Percentiles rank a stretch among this genome's conserved stretches.
Conservation (phyloP, 2,888 invertebrate genomes). For the Eurytoma adleriae region DNA sequence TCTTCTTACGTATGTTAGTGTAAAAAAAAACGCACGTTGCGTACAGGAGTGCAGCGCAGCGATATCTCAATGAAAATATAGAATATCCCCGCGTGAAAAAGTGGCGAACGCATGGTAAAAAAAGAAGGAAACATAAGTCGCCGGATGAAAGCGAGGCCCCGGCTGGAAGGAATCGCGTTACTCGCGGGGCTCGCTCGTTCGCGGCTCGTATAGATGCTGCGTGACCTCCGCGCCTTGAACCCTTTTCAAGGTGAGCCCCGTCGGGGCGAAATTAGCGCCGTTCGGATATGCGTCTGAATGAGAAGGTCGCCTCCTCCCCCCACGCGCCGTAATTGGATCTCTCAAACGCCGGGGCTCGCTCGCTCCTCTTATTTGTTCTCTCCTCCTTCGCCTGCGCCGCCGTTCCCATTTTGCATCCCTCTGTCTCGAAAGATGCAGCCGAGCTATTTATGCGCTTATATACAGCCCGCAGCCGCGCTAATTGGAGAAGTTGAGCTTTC, state of each 20-base stretch:
- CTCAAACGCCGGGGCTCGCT: constrained; percentile 26
- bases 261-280: constrained; percentile 53
- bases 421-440: constrained; percentile 35
- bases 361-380: constrained; percentile 45
- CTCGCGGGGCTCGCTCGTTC: not conserved
- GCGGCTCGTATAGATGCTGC: not conserved
- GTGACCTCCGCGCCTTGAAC: constrained; percentile 53
- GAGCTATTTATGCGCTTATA: not conserved
- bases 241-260: constrained; percentile 53
- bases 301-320: not conserved
- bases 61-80: too few species aligned
- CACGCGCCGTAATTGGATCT: constrained; percentile 48
- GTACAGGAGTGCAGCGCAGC: too few species aligned
- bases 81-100: too few species aligned
- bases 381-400: not conserved
- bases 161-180: not conserved
- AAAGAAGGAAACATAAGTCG: too few species aligned
- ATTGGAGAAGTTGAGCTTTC: constrained; percentile 58
- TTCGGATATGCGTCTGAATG: constrained; percentile 45
- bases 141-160: too few species aligned
- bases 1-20: too few species aligned
- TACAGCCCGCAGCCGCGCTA: constrained; percentile 45
- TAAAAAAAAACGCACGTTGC: too few species aligned
- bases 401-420: constrained; percentile 42
- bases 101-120: too few species aligned